A percentile compares a stretch with the other conserved stretches of the same genome.
phyloP scores from a whole-genome alignment of 2,797 vertebrate genomes.

The Odontamblyopus rebecca region DNA sequence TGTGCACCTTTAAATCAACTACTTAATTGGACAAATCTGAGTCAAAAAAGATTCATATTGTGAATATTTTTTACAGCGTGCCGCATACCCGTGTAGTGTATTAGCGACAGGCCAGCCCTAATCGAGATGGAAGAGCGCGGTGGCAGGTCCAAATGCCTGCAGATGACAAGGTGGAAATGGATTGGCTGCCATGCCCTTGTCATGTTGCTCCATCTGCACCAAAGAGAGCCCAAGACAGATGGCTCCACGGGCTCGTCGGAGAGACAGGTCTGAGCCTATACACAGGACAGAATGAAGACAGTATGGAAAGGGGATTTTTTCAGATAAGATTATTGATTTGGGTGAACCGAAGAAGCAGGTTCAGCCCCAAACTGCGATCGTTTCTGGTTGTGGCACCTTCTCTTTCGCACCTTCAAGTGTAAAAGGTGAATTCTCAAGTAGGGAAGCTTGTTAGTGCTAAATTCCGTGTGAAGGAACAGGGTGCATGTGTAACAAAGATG shows the following conservation, averaged over 20 bases:
- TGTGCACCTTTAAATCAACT: background rate
- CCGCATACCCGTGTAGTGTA: constrained; percentile 35
- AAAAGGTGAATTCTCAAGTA: background rate
- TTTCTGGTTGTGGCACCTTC: background rate
- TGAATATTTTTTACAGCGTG: background rate
- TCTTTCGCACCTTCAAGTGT: background rate
- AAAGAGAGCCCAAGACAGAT: constrained; percentile 63
- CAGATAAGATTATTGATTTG: constrained; percentile 5
- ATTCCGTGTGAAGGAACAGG: background rate
- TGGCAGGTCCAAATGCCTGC: constrained; percentile 77
- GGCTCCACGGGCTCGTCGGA: constrained; percentile 39
- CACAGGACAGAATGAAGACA: constrained; percentile 2
- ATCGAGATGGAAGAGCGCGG: constrained; percentile 82
- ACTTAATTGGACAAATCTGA: background rate
- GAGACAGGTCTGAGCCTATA: constrained; percentile 31
- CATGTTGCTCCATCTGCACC: constrained; percentile 69
- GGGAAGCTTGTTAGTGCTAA: background rate
- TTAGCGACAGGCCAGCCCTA: constrained; percentile 71
- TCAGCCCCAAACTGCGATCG: background rate
- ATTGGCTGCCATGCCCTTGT: constrained; percentile 76
- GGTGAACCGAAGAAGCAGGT: background rate
- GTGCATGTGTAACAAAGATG: background rate
- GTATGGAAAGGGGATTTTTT: background rate
- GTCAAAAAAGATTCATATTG: background rate
- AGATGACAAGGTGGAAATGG: constrained; percentile 77